Percentiles rank a stretch among this genome's conserved stretches.
phyloP scores from a whole-genome alignment of 2,113 vertebrate species.

The Catagonus wagneri region DNA sequence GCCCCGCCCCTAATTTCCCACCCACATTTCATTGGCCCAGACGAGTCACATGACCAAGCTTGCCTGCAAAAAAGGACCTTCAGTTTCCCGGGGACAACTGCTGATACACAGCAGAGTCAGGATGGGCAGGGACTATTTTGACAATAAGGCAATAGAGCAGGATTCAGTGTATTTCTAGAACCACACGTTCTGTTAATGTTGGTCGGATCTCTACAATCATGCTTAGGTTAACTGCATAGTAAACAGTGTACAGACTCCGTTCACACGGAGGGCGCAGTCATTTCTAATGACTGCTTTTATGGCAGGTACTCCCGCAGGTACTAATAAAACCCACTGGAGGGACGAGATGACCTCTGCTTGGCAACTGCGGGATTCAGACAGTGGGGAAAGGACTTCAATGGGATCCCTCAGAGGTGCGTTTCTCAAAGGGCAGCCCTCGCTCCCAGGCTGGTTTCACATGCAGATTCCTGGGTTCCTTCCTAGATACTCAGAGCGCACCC shows the following conservation, averaged over 20 bases:
- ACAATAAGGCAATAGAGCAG: neutral
- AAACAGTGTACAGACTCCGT: neutral
- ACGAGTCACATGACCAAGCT: neutral
- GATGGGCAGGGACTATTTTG: neutral
- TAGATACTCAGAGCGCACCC: no score
- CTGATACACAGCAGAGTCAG: no score
- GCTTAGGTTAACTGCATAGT: neutral
- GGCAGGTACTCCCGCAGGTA: neutral
- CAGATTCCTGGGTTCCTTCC: neutral
- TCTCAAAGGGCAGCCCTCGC: neutral
- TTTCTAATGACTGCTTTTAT: slow-evolving; percentile 29
- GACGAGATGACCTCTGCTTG: neutral
- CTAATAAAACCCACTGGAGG: neutral
- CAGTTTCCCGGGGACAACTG: neutral
- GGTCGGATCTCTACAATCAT: neutral
- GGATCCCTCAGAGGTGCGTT: neutral
- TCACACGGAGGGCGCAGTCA: neutral
- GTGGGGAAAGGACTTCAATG: neutral
- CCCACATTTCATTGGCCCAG: neutral
- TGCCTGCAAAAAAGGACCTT: neutral
- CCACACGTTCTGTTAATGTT: neutral
- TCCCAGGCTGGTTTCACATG: neutral
- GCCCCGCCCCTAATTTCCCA: neutral
- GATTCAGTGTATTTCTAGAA: neutral
- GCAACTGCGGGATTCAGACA: neutral